These are phyloP conservation scores for Elegia similella DNA, from an alignment of 2,888 invertebrate species.

Conservation along the genomic window DNA sequence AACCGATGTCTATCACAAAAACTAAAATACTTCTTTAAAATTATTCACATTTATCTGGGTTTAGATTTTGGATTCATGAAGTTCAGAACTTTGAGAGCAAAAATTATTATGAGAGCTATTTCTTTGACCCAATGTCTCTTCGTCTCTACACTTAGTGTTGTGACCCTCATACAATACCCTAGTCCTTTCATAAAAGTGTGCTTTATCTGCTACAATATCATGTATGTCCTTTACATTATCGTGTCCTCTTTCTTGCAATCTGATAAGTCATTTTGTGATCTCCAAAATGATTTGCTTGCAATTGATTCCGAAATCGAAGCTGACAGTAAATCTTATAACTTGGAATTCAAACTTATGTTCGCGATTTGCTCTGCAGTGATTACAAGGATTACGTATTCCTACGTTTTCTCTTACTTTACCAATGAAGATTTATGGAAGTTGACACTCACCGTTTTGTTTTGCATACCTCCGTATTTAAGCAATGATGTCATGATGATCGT, in stretches of 20 bases:
- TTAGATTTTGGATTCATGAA: conserved; percentile 16
- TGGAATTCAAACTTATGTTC: conserved; percentile 14
- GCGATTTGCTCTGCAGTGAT: not conserved
- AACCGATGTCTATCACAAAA: conserved; percentile 2
- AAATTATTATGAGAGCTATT: not conserved
- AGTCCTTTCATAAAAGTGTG: not conserved
- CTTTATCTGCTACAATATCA: not conserved
- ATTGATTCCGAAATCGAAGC: conserved; percentile 12
- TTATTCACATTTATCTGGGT: conserved; percentile 8
- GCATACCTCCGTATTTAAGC: not conserved
- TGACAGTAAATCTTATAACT: conserved; percentile 2
- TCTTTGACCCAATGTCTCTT: not conserved
- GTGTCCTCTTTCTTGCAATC: not conserved
- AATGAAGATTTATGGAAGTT: not conserved
- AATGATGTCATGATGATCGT: conserved; percentile 16
- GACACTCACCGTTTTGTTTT: not conserved
- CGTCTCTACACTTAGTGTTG: not conserved
- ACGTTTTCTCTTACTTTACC: not conserved
- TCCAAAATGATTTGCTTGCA: conserved; percentile 10
- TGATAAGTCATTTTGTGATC: conserved; percentile 8
- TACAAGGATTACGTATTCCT: not conserved
- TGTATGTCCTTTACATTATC: not conserved
- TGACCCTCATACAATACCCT: not conserved
- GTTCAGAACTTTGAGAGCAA: conserved; percentile 1
- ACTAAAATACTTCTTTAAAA: conserved; percentile 1